Percentiles rank a stretch among this genome's conserved stretches.
phyloP scores from a whole-genome alignment of 2,797 vertebrate species.

The Etheostoma nigrum region DNA sequence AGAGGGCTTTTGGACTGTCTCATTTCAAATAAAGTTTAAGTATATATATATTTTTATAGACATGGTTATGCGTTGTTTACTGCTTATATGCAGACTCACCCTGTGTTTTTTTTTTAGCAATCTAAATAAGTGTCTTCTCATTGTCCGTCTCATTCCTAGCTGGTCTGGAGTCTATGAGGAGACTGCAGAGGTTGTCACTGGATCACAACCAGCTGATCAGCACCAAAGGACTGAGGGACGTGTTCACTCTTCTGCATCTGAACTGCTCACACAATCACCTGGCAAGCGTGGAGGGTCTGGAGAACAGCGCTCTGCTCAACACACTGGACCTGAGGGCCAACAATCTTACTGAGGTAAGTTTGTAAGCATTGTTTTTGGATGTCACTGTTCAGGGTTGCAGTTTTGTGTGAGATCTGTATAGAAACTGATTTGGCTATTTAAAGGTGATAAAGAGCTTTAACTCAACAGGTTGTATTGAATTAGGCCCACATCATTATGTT shows the following conservation, averaged over 20 bases:
- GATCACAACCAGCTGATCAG: slow-evolving; percentile 95
- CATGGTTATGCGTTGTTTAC: neutral
- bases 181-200: slow-evolving; percentile 89
- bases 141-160: slow-evolving; percentile 77
- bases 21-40: neutral
- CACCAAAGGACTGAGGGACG: slow-evolving; percentile 88
- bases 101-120: neutral
- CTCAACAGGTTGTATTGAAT: slow-evolving; percentile 2
- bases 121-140: neutral
- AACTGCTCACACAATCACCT: slow-evolving; percentile 95
- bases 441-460: neutral
- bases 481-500: slow-evolving; percentile 2
- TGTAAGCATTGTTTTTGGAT: neutral
- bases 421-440: slow-evolving; percentile 5
- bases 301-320: slow-evolving; percentile 89
- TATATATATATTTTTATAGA: neutral
- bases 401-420: neutral
- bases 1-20: neutral
- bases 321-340: slow-evolving; percentile 92
- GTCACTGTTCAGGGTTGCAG: neutral
- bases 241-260: slow-evolving; percentile 88
- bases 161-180: slow-evolving; percentile 89
- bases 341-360: slow-evolving; percentile 90
- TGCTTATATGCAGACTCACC: slow-evolving; percentile 4
- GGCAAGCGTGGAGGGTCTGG: slow-evolving; percentile 87